Evolutionary conservation across 1,140 invertebrate genomes (phyloP).

Genomic region (Holcopasites calliopsidis): DNA sequence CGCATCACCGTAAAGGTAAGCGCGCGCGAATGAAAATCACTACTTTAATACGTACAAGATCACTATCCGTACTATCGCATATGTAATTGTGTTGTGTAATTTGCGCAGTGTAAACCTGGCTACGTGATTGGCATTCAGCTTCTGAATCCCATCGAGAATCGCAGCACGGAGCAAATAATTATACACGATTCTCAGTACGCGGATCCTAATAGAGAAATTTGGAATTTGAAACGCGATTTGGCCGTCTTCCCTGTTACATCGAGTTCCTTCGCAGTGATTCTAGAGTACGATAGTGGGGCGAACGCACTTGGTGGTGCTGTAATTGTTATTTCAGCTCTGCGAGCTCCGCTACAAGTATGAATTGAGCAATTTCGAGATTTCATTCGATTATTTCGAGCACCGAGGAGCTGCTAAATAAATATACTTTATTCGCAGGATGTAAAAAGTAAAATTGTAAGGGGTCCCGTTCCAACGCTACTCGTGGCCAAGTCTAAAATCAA

Average conservation of each 20-base stretch:
- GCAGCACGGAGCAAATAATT: conserved; percentile 89
- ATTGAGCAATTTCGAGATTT: too few species aligned
- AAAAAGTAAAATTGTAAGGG: conserved; percentile 85
- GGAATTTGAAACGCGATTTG: conserved; percentile 90
- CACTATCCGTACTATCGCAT: too few species aligned
- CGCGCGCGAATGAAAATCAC: not conserved
- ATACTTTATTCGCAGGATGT: conserved; percentile 84
- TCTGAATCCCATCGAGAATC: conserved; percentile 92
- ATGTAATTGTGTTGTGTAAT: not conserved
- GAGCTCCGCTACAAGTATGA: conserved; percentile 80
- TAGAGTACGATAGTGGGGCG: conserved; percentile 90
- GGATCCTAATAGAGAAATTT: conserved; percentile 83
- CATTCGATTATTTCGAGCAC: too few species aligned
- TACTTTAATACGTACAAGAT: too few species aligned
- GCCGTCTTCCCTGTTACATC: conserved; percentile 93
- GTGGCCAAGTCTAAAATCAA: conserved; percentile 87
- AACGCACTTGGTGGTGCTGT: conserved; percentile 90
- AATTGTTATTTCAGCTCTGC: conserved; percentile 89
- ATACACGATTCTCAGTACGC: conserved; percentile 87
- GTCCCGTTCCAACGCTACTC: conserved; percentile 87
- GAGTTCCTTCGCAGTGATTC: conserved; percentile 89
- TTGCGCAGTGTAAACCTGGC: conserved; percentile 85
- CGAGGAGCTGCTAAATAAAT: too few species aligned
- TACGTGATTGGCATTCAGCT: conserved; percentile 90
- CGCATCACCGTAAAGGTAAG: conserved; percentile 76